These are phyloP conservation scores for Dicyrtoma fusca DNA, from an alignment of 2,888 invertebrate genomes.

Conservation along the genomic window DNA sequence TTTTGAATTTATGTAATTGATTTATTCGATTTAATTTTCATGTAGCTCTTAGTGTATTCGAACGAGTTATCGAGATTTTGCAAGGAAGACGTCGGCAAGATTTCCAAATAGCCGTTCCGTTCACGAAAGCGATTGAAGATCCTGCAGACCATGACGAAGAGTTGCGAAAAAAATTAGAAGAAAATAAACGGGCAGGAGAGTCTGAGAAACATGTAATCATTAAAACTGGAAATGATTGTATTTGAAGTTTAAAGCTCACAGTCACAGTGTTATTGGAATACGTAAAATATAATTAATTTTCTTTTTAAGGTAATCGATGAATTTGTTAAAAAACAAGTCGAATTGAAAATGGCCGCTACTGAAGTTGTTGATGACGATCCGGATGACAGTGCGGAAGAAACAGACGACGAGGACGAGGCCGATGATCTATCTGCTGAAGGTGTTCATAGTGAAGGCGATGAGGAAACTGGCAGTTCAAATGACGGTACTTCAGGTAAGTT, in stretches of 20 bases:
- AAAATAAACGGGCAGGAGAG: neutral
- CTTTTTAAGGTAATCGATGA: conserved; percentile 9
- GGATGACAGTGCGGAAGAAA: conserved; percentile 12
- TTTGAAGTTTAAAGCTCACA: neutral
- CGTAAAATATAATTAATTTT: too few species aligned
- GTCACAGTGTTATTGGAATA: neutral
- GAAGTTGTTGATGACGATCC: conserved; percentile 14
- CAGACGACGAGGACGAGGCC: conserved; percentile 18
- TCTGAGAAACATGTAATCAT: conserved; percentile 20
- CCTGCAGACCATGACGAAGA: conserved; percentile 25
- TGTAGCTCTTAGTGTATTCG: conserved; percentile 8
- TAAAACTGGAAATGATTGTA: neutral
- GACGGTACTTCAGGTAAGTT: too few species aligned
- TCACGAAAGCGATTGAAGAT: neutral
- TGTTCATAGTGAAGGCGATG: neutral
- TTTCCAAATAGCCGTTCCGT: conserved; percentile 20
- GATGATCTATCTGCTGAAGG: neutral
- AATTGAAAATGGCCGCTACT: neutral
- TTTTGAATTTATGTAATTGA: neutral
- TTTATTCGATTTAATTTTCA: too few species aligned
- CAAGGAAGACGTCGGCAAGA: conserved; percentile 5
- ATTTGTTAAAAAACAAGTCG: conserved; percentile 23
- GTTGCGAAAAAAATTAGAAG: conserved; percentile 17
- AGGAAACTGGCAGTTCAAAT: too few species aligned
- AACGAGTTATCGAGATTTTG: neutral